These are phyloP conservation scores for Cydia pomonella DNA, from an alignment of 1,140 invertebrate genomes.

Conservation along the genomic window DNA sequence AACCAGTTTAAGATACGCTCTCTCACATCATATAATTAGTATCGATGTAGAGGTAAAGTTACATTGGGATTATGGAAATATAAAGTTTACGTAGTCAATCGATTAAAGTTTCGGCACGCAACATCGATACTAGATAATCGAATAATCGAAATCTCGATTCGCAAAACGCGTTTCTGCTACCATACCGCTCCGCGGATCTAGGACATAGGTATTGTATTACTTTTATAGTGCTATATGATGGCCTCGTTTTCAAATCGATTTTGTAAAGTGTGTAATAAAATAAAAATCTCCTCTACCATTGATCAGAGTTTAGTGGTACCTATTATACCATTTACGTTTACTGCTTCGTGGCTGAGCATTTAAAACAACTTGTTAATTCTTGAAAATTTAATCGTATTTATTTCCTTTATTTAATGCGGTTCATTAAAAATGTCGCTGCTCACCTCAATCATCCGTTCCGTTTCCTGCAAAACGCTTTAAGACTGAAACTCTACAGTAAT, in stretches of 20 bases:
- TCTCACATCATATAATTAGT: background rate
- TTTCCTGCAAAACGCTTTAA: too few relatives aligned
- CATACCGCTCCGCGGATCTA: background rate
- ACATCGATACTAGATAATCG: constrained; percentile 10
- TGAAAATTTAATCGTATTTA: background rate
- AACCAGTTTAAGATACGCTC: background rate
- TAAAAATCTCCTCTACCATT: background rate
- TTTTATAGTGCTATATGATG: constrained; percentile 14
- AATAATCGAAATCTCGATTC: background rate
- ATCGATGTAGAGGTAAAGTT: background rate
- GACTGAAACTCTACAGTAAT: too few relatives aligned
- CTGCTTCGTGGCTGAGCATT: background rate
- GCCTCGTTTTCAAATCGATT: constrained; percentile 1
- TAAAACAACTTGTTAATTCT: background rate
- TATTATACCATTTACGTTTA: background rate
- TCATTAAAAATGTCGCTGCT: too few relatives aligned
- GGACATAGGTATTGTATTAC: constrained; percentile 12
- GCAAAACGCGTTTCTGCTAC: background rate
- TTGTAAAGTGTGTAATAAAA: background rate
- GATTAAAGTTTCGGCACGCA: constrained; percentile 19
- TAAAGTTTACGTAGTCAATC: background rate
- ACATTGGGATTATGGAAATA: background rate
- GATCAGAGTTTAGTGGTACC: background rate
- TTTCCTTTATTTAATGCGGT: background rate
- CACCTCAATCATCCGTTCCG: too few relatives aligned